Evolutionary conservation across 2,797 vertebrate species (phyloP), one percentile per base, ranked within the genome.

Genomic region (Siniperca scherzeri): DNA sequence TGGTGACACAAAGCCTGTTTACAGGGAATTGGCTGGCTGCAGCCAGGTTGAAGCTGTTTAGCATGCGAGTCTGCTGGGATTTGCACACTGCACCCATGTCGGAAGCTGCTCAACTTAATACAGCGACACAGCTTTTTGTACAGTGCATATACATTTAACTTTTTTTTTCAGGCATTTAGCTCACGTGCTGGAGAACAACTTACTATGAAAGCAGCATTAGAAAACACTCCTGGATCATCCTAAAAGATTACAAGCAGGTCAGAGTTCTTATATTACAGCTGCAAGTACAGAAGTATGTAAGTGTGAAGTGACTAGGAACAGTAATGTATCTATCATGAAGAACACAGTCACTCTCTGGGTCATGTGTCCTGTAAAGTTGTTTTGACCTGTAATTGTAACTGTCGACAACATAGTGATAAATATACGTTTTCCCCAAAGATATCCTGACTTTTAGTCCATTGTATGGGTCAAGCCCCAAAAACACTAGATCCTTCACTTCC

Each of bases 1-100:
- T 95, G 91, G 86, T 93, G 92, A 94, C 92, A 93, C 93, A 92
- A 92, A 92, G 94, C 94, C 94, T 95, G 95, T 96, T 96, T 95
- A 95, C 93, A 94, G 90, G 90, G 90, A 87, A 87, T 72, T 83
- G 90, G 92, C 87, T 88, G 86, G 88, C 75, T 92, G 92, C 92
- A 94, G 92, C 84, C 84, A 92, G 92, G 90, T 92, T 92, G 84
- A 81, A 88, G 86, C 93, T 94, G 93, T 93, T 95, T 94, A 95
- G 93, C 94, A 95, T 94, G 91, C 91, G 67, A 83, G 86, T 83
- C 83, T 87, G 88, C 86, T 81, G 87, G 87, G 91, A 87, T 89
- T 93, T 93, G 94, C 93, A 93, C 90, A 91, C 83, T 80, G 80
- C 86, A 66, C 86, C 91, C 90, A 81, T 90, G 90, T 88, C 82